phyloP scores from a whole-genome alignment of 1,140 invertebrate species.

The Solen grandis region DNA sequence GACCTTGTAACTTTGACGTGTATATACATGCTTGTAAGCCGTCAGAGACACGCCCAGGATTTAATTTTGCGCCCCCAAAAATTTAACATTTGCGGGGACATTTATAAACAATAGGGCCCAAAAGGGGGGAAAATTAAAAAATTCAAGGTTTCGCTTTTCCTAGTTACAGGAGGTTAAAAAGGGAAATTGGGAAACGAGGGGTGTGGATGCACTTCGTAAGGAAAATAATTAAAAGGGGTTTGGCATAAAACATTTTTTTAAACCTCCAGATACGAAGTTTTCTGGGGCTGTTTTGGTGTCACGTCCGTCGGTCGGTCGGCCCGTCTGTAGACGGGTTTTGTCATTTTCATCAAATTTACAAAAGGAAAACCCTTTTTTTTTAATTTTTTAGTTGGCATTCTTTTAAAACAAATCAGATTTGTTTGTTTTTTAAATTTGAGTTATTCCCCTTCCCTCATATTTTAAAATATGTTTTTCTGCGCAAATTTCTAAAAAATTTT shows the following conservation, averaged over 20 bases:
- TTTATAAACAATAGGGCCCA: background rate
- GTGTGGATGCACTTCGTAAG: conserved; percentile 32
- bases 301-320: no score
- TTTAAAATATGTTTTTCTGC: background rate
- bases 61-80: no score
- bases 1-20: no score
- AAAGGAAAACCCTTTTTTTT: background rate
- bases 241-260: background rate
- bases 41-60: no score
- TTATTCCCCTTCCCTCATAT: background rate
- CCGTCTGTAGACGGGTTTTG: no score
- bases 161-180: conserved; percentile 28
- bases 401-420: background rate
- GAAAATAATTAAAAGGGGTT: background rate
- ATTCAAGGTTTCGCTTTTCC: conserved; percentile 16
- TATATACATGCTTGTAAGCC: no score
- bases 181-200: conserved; percentile 12
- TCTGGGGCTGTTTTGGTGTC: no score
- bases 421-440: background rate
- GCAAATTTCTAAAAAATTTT: no score
- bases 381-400: no score
- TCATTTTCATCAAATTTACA: no score
- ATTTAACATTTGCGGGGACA: no score
- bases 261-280: no score
- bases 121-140: background rate